Percentiles rank a stretch among this genome's conserved stretches.
Conservation (phyloP, 1,140 invertebrate genomes). For the Tachypleus tridentatus region DNA sequence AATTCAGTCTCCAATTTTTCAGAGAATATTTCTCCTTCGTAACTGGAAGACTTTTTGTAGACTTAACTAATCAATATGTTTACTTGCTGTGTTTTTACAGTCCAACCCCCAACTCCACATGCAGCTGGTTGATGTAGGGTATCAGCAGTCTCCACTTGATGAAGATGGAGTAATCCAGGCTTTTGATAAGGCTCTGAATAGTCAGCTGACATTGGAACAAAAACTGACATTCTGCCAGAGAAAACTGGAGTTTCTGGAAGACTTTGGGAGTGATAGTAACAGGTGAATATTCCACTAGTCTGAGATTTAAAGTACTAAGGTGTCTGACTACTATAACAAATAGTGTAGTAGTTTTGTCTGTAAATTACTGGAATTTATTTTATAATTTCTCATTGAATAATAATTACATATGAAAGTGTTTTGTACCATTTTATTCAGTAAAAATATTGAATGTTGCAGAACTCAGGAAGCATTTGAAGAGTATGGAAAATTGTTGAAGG, state of each 20-base stretch:
- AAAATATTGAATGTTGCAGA: slow-evolving; percentile 20
- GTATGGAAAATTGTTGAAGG: slow-evolving; percentile 34
- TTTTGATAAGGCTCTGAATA: slow-evolving; percentile 56
- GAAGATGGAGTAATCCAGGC: slow-evolving; percentile 53
- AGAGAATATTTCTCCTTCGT: neutral
- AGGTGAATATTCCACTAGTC: no score
- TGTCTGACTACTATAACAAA: no score
- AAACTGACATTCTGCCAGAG: slow-evolving; percentile 77
- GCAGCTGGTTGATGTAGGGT: slow-evolving; percentile 75
- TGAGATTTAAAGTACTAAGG: no score
- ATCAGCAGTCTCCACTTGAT: slow-evolving; percentile 57
- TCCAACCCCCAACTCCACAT: slow-evolving; percentile 59
- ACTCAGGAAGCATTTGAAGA: slow-evolving; percentile 36
- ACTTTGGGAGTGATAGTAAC: slow-evolving; percentile 29
- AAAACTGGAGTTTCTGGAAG: slow-evolving; percentile 71
- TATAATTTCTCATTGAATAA: no score
- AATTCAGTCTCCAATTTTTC: neutral
- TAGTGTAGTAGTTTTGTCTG: no score
- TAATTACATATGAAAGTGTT: no score
- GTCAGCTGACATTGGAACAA: slow-evolving; percentile 57
- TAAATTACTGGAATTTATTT: no score
- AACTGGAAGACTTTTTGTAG: neutral
- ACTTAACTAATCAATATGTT: neutral
- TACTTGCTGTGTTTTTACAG: slow-evolving; percentile 27
- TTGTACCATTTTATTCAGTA: no score